Conservation (phyloP, 2,113 vertebrate species). For the Saiga tatarica region DNA sequence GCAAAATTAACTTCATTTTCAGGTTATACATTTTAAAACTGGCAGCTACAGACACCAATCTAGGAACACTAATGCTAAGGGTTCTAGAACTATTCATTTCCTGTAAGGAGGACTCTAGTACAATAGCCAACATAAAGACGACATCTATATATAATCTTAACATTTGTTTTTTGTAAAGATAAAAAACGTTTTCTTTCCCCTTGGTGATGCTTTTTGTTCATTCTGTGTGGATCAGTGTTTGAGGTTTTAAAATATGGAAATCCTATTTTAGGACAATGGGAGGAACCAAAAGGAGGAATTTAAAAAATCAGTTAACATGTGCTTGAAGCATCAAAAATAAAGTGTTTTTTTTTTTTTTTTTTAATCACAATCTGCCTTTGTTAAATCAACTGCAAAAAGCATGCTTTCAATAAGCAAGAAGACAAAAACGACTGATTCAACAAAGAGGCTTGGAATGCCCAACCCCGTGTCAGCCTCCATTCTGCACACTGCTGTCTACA, state of each 20-base stretch:
- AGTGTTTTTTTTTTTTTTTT: not conserved
- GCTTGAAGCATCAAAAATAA: slow-evolving; percentile 31
- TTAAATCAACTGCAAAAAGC: slow-evolving; percentile 41
- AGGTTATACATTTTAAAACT: slow-evolving; percentile 71
- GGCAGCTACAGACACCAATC: slow-evolving; percentile 67
- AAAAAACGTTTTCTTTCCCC: slow-evolving; percentile 35
- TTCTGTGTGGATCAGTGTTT: slow-evolving; percentile 25
- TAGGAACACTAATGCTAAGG: slow-evolving; percentile 66
- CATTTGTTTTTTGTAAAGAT: slow-evolving; percentile 66
- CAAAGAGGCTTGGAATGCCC: slow-evolving; percentile 47
- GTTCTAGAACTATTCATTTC: slow-evolving; percentile 72
- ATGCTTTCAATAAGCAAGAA: slow-evolving; percentile 18
- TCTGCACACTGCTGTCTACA: not conserved
- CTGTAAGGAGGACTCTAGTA: slow-evolving; percentile 73
- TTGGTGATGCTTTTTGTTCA: slow-evolving; percentile 63
- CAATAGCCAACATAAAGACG: slow-evolving; percentile 72
- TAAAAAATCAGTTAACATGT: slow-evolving; percentile 9
- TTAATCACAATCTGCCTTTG: not conserved
- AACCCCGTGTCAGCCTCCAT: slow-evolving; percentile 8
- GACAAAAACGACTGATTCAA: slow-evolving; percentile 58
- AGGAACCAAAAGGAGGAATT: slow-evolving; percentile 24
- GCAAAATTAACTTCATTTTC: slow-evolving; percentile 77
- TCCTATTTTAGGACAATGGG: slow-evolving; percentile 47
- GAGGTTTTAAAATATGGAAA: slow-evolving; percentile 52
- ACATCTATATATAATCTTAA: slow-evolving; percentile 67